Conservation (phyloP, 1,140 invertebrate genomes). For the Diploscapter pachys region DNA sequence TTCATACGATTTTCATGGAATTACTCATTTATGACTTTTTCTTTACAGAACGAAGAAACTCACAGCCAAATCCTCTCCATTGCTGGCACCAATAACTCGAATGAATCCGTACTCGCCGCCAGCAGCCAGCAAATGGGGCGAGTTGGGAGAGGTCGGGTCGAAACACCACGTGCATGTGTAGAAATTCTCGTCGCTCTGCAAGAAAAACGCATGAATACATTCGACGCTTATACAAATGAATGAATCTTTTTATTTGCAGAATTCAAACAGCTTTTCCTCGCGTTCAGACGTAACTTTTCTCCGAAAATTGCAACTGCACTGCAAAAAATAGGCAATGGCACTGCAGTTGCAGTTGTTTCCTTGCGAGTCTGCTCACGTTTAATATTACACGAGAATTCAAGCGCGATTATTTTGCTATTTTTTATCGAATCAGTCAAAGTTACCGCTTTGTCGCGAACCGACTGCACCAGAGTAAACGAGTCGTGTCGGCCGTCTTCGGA, state of each 20-base stretch:
- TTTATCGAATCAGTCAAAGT: too few species aligned
- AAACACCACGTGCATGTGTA: conserved; percentile 6
- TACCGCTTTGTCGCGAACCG: too few species aligned
- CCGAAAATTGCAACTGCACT: too few species aligned
- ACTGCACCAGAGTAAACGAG: too few species aligned
- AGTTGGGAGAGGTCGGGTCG: background rate
- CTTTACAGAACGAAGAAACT: background rate
- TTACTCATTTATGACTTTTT: too few species aligned
- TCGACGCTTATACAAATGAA: too few species aligned
- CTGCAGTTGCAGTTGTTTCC: background rate
- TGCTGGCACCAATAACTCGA: background rate
- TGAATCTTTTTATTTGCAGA: too few species aligned
- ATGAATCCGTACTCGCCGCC: conserved; percentile 2
- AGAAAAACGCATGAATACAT: background rate
- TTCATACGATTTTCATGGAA: background rate
- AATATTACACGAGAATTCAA: background rate
- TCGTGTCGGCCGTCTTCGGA: too few species aligned
- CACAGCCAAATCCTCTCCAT: background rate
- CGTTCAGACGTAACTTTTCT: too few species aligned
- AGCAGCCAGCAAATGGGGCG: background rate
- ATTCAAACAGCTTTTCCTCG: too few species aligned
- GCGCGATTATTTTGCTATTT: too few species aligned
- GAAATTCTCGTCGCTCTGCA: background rate
- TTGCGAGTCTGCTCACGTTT: background rate
- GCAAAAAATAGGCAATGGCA: background rate